Evolutionary conservation across 1,140 invertebrate species (phyloP).

Genomic region (Leguminivora glycinivorella): DNA sequence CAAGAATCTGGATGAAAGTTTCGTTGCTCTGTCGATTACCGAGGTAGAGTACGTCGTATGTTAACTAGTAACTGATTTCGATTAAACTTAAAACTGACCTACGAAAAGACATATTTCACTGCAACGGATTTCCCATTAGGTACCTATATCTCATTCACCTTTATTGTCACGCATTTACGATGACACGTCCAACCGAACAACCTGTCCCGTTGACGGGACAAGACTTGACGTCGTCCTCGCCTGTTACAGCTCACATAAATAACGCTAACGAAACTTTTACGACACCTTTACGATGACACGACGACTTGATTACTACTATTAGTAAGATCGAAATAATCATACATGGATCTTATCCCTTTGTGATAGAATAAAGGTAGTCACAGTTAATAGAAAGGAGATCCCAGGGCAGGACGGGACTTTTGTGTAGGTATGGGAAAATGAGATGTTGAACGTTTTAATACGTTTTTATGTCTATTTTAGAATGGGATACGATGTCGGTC

Average conservation of each 20-base stretch:
- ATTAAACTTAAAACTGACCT: no score
- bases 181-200: neutral
- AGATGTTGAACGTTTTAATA: slow-evolving; percentile 2
- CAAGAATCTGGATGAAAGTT: no score
- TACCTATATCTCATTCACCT: neutral
- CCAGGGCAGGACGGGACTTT: neutral
- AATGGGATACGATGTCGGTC: slow-evolving; percentile 31
- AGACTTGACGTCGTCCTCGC: neutral
- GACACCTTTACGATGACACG: neutral
- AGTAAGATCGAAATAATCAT: neutral
- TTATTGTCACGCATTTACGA: neutral
- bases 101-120: neutral
- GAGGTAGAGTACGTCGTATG: no score
- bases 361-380: neutral
- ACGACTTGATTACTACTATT: neutral
- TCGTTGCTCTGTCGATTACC: no score
- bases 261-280: neutral
- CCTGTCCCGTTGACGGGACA: neutral
- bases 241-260: neutral
- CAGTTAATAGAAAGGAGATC: neutral
- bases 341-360: neutral
- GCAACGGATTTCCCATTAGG: no score
- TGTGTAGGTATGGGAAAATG: neutral
- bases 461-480: neutral
- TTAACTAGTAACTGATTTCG: no score